phyloP scores from a whole-genome alignment of 1,140 invertebrate genomes.

The Euschistus heros region DNA sequence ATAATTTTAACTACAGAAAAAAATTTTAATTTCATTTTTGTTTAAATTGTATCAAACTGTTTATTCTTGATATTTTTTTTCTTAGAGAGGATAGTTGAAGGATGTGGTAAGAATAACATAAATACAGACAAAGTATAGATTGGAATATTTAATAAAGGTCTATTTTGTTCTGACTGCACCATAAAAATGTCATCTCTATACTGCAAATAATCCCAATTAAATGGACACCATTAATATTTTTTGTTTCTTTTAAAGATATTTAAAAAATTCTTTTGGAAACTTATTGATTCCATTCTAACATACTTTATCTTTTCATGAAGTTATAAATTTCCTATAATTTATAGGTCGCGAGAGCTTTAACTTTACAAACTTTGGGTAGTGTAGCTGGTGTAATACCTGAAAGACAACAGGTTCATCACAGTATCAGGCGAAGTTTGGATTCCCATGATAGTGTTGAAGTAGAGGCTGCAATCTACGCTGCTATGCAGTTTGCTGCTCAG shows the following conservation, averaged over 20 bases:
- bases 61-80: no score
- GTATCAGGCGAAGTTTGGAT: constrained; percentile 80
- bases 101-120: no score
- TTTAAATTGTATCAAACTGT: not conserved
- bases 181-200: no score
- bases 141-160: no score
- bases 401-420: constrained; percentile 88
- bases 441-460: constrained; percentile 92
- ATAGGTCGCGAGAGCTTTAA: constrained; percentile 72
- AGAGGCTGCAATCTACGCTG: constrained; percentile 90
- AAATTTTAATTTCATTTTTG: no score
- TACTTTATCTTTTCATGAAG: constrained; percentile 11
- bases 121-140: no score
- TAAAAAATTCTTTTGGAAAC: not conserved
- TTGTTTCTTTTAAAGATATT: not conserved
- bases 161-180: no score
- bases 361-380: constrained; percentile 78
- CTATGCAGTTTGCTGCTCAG: constrained; percentile 82
- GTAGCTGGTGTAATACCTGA: constrained; percentile 88
- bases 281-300: not conserved
- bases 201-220: no score
- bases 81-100: no score
- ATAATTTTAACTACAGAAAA: no score
- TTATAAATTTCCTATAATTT: constrained; percentile 7
- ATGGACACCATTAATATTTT: no score